A percentile compares a stretch with the other conserved stretches of the same genome.
These are phyloP conservation scores for Nannoperca australis DNA, from an alignment of 2,797 vertebrate genomes.

Conservation along the genomic window DNA sequence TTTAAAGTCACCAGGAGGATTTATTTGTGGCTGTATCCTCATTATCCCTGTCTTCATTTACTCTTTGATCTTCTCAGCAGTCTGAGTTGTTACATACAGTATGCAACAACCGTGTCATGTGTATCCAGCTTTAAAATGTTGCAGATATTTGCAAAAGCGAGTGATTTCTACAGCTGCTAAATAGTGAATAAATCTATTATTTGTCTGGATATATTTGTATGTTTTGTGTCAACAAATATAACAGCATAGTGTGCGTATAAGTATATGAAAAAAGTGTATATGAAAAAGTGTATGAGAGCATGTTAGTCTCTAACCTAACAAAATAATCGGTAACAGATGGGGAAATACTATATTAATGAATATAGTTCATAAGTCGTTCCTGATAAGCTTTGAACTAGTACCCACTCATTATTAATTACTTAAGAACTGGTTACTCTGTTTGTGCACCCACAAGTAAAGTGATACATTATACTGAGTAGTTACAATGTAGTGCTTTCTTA, in stretches of 20 bases:
- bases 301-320: neutral
- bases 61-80: constrained; percentile 61
- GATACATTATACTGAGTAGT: no score
- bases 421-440: no score
- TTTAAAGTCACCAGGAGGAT: constrained; percentile 77
- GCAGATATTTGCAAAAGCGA: neutral
- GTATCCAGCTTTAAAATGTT: constrained; percentile 6
- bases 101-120: constrained; percentile 9
- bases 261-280: neutral
- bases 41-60: constrained; percentile 72
- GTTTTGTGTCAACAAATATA: neutral
- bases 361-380: no score
- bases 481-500: no score
- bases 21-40: constrained; percentile 72
- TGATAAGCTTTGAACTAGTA: no score
- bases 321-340: neutral
- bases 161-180: constrained; percentile 20
- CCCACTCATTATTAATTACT: no score
- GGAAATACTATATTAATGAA: no score
- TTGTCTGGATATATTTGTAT: neutral
- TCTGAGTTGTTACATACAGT: constrained; percentile 19
- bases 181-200: constrained; percentile 17
- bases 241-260: neutral
- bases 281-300: neutral
- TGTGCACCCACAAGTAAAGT: no score